phyloP scores from a whole-genome alignment of 2,113 vertebrate genomes.

The Xiphophorus couchianus region DNA sequence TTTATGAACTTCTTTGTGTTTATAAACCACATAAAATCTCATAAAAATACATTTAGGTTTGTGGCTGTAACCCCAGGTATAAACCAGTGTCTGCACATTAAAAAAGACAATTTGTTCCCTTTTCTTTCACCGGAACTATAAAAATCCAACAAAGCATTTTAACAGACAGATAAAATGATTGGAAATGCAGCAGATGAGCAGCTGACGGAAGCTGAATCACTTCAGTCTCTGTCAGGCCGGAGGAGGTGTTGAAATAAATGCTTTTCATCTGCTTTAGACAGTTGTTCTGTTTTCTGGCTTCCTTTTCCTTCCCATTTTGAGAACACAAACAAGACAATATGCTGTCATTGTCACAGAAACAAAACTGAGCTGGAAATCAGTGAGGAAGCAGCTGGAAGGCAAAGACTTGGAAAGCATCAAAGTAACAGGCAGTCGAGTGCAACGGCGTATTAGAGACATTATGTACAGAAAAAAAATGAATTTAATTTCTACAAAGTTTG shows the following conservation, averaged over 20 bases:
- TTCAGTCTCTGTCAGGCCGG: too few species aligned
- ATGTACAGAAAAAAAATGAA: too few species aligned
- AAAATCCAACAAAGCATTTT: not conserved
- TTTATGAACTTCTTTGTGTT: not conserved
- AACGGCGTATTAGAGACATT: too few species aligned
- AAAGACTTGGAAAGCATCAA: not conserved
- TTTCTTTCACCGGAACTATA: not conserved
- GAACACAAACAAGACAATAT: not conserved
- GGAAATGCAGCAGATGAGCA: not conserved
- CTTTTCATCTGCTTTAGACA: not conserved
- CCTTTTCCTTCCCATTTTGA: not conserved
- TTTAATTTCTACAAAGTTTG: too few species aligned
- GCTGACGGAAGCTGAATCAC: not conserved
- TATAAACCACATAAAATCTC: not conserved
- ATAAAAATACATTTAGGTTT: not conserved
- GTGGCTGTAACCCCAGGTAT: not conserved
- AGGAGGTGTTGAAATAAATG: too few species aligned
- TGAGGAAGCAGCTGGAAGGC: not conserved
- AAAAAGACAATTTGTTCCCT: not conserved
- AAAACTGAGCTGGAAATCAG: not conserved
- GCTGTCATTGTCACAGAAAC: not conserved
- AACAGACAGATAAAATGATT: not conserved
- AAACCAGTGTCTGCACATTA: not conserved
- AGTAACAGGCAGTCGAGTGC: too few species aligned
- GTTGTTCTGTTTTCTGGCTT: not conserved